These are phyloP conservation scores for Centropus bengalensis DNA, from an alignment of 2,113 vertebrate genomes.

Conservation along the genomic window DNA sequence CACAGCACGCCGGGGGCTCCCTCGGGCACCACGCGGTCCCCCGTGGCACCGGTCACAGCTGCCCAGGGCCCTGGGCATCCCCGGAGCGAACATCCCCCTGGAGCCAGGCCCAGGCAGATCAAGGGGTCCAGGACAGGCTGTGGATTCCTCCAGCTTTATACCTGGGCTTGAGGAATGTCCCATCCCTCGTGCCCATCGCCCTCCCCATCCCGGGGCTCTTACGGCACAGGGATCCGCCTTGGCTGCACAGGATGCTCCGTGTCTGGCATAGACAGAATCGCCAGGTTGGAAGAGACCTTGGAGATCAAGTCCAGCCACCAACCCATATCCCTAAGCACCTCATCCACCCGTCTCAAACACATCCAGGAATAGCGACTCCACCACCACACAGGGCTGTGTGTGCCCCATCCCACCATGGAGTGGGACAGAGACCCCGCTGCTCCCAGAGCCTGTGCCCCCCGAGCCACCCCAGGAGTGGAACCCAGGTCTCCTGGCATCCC, in stretches of 20 bases:
- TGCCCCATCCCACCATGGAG: background rate
- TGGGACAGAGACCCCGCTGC: background rate
- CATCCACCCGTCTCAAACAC: no score
- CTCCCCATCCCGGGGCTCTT: background rate
- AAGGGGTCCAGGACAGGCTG: background rate
- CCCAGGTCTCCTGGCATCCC: background rate
- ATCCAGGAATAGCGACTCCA: no score
- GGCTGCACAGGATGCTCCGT: background rate
- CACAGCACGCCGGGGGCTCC: background rate
- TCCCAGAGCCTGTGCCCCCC: fast-evolving
- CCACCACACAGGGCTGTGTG: background rate
- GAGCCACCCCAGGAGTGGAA: background rate
- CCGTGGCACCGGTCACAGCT: background rate
- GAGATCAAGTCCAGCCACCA: no score
- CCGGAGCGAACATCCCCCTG: no score
- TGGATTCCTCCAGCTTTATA: background rate
- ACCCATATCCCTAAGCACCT: no score
- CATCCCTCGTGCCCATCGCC: no score
- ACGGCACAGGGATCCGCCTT: background rate
- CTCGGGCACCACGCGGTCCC: fast-evolving
- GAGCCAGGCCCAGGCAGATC: background rate
- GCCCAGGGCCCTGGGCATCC: no score
- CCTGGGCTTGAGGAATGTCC: background rate
- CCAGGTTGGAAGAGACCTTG: no score
- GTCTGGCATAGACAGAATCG: background rate